A percentile compares a stretch with the other conserved stretches of the same genome.
These are phyloP conservation scores for Thamnophis elegans DNA, from an alignment of 2,797 vertebrate species.

Conservation along the genomic window DNA sequence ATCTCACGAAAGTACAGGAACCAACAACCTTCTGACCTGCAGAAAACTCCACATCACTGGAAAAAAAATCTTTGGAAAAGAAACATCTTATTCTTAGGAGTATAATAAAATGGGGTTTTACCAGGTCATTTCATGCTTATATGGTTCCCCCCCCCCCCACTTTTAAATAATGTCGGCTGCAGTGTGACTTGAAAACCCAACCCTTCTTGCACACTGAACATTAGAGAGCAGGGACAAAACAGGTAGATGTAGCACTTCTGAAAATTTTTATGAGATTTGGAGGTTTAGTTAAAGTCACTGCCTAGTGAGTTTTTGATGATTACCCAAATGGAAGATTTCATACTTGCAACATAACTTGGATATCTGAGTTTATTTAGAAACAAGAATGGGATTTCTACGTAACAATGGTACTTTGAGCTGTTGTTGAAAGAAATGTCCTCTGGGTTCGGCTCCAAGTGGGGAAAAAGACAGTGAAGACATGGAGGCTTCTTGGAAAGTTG, in stretches of 20 bases:
- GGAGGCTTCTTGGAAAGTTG: too few species aligned
- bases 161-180: not conserved
- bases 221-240: not conserved
- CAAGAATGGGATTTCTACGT: not conserved
- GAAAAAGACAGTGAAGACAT: too few species aligned
- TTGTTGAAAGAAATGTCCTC: too few species aligned
- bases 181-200: too few species aligned
- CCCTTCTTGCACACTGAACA: not conserved
- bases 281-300: not conserved
- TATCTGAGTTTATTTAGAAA: not conserved
- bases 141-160: not conserved
- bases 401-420: not conserved
- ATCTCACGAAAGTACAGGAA: not conserved
- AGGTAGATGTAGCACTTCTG: not conserved
- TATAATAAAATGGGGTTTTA: conserved; percentile 25
- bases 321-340: not conserved
- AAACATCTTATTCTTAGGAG: conserved; percentile 24
- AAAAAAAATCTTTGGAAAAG: not conserved
- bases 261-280: not conserved
- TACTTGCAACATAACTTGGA: not conserved
- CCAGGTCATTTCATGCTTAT: not conserved
- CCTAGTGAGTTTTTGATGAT: not conserved
- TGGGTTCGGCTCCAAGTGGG: too few species aligned
- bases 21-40: not conserved
- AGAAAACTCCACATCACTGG: not conserved